Base-by-base conservation (phyloP, 2,797 vertebrate species). In the Coilia nasus region DNA sequence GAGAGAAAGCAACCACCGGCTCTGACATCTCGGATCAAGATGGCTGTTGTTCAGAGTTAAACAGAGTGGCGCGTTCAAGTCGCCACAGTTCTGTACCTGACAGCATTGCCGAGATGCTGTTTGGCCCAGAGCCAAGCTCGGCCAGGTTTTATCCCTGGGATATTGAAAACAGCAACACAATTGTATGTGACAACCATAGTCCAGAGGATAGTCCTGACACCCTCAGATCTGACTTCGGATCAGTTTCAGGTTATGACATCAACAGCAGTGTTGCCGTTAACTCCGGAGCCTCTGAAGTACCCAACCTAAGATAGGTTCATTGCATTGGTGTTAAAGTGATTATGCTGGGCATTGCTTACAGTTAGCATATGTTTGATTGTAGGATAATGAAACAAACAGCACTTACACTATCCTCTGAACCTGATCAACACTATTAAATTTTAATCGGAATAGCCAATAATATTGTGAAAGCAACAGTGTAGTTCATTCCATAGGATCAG, bases 61-160 rank as follows among this genome's bases (percentile, higher is more conserved):
- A 88, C 85, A 89, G 88, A 87, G 89, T 90, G 88, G 87, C 89
- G 21, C 87, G 88, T 23, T 90, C 90, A 2, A 83, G 84, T 80
- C 89, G 88, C 5, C 87, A 88, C 1, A 88, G 89, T 86, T 67
- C 87, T 28, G 88, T 90, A 23, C 90, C 89, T 31, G 88, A 89
- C 71, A 90, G 90, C 50, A 88, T 90, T 46, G 88, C 90, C 0
- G 90, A 90, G 83, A 90, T 90, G 90, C 81, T 90, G 47, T 90
- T 90, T 17, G 88, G 90, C 60, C 86, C 88, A 10, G 88, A 89
- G 54, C 90, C 87, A 9, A 86, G 88, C 86, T 81, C 90, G 25
- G 41, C 85, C 83, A 90, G 85, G 83, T 90, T 90, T 81, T 90
- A 90, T 56, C 90, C 90, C 31, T 90, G 90, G 90, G 88, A 90